Percentiles rank a stretch among this genome's conserved stretches.
Evolutionary conservation across 2,113 vertebrate species (phyloP).

Genomic region (Corvus hawaiiensis): DNA sequence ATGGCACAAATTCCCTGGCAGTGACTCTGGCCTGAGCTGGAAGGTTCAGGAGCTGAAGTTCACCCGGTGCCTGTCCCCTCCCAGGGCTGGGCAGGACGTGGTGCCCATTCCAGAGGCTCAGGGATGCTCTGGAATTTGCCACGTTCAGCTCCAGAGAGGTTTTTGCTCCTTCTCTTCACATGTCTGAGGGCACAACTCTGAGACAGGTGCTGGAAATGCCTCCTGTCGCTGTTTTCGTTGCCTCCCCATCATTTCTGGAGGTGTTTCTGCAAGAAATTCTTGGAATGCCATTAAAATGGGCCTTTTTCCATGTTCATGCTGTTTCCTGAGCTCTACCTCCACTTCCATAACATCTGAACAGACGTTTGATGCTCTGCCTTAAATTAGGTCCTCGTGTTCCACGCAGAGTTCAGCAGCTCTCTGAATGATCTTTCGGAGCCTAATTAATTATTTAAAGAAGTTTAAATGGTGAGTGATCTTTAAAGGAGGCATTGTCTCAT

Average conservation of each 20-base stretch:
- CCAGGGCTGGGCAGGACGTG: neutral
- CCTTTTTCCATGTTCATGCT: neutral
- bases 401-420: neutral
- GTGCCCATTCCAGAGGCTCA: neutral
- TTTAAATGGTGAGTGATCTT: neutral
- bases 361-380: neutral
- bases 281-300: neutral
- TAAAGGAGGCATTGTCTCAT: conserved; percentile 11
- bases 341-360: neutral
- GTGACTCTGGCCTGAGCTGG: neutral
- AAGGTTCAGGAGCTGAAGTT: neutral
- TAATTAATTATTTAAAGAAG: conserved; percentile 9
- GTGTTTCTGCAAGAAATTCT: neutral
- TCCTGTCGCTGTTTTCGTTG: neutral
- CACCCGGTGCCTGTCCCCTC: neutral
- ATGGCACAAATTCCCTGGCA: too few species aligned
- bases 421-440: neutral
- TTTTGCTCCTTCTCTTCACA: neutral
- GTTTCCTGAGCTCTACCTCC: neutral
- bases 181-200: neutral
- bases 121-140: neutral
- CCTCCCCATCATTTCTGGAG: neutral
- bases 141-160: neutral
- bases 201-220: neutral
- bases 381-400: neutral